Base-by-base conservation (phyloP, 2,797 vertebrate genomes). In the Hippocampus kuda region DNA sequence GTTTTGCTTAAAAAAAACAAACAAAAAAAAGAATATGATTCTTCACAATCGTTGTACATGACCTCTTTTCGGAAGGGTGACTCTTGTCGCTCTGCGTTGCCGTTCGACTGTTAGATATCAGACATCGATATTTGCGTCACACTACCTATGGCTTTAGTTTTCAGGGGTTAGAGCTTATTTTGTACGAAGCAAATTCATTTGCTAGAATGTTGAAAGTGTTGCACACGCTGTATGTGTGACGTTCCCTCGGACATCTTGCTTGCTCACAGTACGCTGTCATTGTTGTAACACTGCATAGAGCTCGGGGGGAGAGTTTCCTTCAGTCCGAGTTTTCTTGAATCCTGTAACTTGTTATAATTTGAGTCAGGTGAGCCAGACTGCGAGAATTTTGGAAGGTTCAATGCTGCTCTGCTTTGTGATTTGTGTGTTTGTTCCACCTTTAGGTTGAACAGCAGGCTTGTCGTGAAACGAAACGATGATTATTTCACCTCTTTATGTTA, bases 401-500 rank as follows among this genome's bases (percentile, higher is more conserved):
- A 68, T 75, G 74, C 81, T 60, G 79, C 75, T 74, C 73, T 81
- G 68, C 64, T 24, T n/a, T 71, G 62, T 69, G 60, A 51, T 34
- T 6, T 65, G 61, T 65, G 2, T 44, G 56, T 27, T 69, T 68
- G 72, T 70, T 66, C 62, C 42, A 57, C 71, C 67, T 71, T 72
- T 74, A 75, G 68, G 62, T 69, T 71, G 56, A 78, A 68, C 70
- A 67, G 63, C 72, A 69, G 66, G 69, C 38, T 80, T 70, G 8
- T 41, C 11, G 72, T 68, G 71, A 77, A 16, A 70, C 75, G 71
- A 77, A 16, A 70, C 75, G 78, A 61, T 16, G 64, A 80, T 78
- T 77, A 64, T 76, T 70, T 72, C 53, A 74, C 81, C 66, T 18
- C 82, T 72, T 73, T 81, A 74, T 88, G 42, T 46, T 24, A 16